phyloP scores from a whole-genome alignment of 2,797 vertebrate species.

The Furcifer pardalis region DNA sequence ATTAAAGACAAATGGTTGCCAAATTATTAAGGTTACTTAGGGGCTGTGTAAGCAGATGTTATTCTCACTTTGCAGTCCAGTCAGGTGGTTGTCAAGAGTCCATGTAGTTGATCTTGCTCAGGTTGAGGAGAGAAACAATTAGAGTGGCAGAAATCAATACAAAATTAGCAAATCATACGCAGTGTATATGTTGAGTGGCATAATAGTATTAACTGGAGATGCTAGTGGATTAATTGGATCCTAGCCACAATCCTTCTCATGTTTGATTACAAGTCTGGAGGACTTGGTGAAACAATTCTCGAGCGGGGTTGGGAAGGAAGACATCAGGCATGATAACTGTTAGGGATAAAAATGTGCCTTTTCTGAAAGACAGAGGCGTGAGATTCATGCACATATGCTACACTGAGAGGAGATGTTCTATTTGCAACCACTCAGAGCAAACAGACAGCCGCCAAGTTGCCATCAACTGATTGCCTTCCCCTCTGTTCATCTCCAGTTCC shows the following conservation, averaged over 20 bases:
- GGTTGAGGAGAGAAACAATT: no score
- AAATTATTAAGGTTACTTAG: no score
- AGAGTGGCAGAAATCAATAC: no score
- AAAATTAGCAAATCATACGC: no score
- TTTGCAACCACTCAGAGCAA: slow-evolving; percentile 47
- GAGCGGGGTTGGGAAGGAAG: slow-evolving; percentile 15
- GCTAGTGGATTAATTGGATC: neutral
- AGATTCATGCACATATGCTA: slow-evolving; percentile 37
- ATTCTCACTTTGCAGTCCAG: no score
- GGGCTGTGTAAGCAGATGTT: no score
- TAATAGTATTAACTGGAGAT: neutral
- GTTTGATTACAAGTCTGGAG: slow-evolving; percentile 20
- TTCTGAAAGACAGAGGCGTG: slow-evolving; percentile 51
- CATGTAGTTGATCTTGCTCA: no score
- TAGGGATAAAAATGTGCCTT: slow-evolving; percentile 43
- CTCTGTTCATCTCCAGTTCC: neutral
- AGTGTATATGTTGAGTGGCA: neutral
- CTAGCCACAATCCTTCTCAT: neutral
- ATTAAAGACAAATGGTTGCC: no score
- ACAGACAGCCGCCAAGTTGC: slow-evolving; percentile 40
- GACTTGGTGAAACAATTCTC: slow-evolving; percentile 23
- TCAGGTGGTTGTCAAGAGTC: no score
- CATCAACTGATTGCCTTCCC: slow-evolving; percentile 9
- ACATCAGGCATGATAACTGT: slow-evolving; percentile 34
- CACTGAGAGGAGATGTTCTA: slow-evolving; percentile 46